These are phyloP conservation scores for Sebastolobus altivelis DNA, from an alignment of 2,797 vertebrate genomes.

Conservation along the genomic window DNA sequence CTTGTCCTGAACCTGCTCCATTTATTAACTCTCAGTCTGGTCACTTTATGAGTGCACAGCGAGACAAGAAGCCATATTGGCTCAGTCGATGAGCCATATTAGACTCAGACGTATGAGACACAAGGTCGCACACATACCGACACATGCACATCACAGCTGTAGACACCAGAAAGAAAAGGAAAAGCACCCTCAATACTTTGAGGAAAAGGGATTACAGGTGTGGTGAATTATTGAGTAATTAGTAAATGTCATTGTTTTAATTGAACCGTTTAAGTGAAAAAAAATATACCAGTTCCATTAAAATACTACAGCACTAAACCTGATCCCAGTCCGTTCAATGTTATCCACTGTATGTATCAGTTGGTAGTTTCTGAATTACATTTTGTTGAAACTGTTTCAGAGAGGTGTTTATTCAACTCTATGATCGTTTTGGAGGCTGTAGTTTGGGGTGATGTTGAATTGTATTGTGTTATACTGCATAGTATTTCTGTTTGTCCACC, in stretches of 20 bases:
- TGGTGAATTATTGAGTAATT: neutral
- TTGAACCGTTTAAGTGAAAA: neutral
- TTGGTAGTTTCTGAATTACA: neutral
- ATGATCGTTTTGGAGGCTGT: no score
- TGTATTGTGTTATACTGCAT: no score
- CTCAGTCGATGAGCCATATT: no score
- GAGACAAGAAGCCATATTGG: constrained; percentile 7
- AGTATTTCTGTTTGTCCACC: no score
- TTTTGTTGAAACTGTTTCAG: neutral
- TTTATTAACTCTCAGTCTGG: constrained; percentile 44
- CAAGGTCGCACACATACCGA: neutral
- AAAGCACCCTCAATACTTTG: neutral
- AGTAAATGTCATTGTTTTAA: neutral
- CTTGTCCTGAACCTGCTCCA: constrained; percentile 45
- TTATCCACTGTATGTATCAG: neutral
- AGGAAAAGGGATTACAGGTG: neutral
- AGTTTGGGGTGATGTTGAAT: no score
- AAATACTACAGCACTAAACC: neutral
- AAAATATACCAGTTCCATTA: neutral
- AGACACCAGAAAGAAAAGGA: neutral
- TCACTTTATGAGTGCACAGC: constrained; percentile 35
- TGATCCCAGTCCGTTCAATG: no score
- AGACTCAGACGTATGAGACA: neutral
- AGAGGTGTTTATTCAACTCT: neutral
- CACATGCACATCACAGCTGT: neutral